Evolutionary conservation across 2,113 vertebrate genomes (phyloP), one percentile per base, ranked within the genome.

Genomic region (Montifringilla adamsi): DNA sequence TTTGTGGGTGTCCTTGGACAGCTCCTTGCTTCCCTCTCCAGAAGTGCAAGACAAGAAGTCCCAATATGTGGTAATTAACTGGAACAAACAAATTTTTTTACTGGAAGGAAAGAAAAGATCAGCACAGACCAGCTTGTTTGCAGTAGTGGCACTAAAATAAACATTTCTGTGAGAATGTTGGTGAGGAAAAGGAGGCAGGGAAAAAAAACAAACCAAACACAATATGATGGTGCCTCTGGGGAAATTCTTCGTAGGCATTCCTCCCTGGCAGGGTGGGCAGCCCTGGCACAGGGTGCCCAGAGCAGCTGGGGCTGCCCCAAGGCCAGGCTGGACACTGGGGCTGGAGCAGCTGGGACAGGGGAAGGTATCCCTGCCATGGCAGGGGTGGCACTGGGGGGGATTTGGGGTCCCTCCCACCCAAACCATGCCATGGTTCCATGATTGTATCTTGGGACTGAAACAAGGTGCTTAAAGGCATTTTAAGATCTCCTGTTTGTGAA

Each of bases 341-440:
- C 4, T 52, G 5, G 5, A 87, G 33, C 84, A 55, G 15, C 64
- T 80, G 85, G 67, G 37, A 3, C 37, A 50, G 35, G 11, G 68
- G 67, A 6, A 82, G 68, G 52, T 24, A 60, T 67, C 76, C 68
- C 60, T 73, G 68, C 50, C 50, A 28, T 28, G 68, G 50, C 22
- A 9, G 35, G 35, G 31, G 8, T 6, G 31, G n/a, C n/a, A 4
- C 19, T 59, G 52, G 30, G 3, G 2, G 58, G 3, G 1, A 3
- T 63, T 1, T 49, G 1, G 2, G 23, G 5, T 41, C 69, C 24
- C 28, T 2, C 15, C 53, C 26, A 15, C 46, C 28, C 46, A 60
- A 53, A 53, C 20, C 53, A 7, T n/a, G 31, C 62, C 2, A 3
- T 37, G 37, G 37, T 46, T 30, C 69, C 31, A 13, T 12, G 53